Base-by-base conservation (phyloP, 2,888 invertebrate species). In the Amphimallon solstitiale region DNA sequence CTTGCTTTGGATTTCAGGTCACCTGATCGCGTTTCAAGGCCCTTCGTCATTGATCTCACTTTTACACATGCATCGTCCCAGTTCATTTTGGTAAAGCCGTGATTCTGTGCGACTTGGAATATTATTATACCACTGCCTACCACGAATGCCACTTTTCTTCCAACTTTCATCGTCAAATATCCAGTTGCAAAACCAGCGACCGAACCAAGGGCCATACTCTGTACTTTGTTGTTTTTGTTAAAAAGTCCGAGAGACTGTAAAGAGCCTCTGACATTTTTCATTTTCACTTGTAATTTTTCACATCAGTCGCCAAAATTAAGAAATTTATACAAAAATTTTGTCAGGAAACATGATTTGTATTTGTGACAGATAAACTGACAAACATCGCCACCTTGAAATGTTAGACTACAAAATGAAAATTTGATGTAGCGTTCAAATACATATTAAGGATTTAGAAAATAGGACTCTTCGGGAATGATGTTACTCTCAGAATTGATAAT, bases 51-150 rank as follows among this genome's bases (percentile, higher is more conserved):
- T 80, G 90, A 88, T 70, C 92, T 91, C 23, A 92, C 88, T 75
- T 90, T 90, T 74, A 87, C 88, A 72, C 90, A 89, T 19, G 95
- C 86, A 82, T 91, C 90, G 63, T 90, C 90, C 95, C 95, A 95
- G 81, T 95, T 92, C 68, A 92, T 87, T 75, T 91, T 90, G 65
- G 95, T 90, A 72, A 93, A 93, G 6, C 95, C 95, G 77, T 93
- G 91, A 77, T 93, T 92, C 71, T 92, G 91, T 4, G 95, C 95
- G 73, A 95, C 85, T 83, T 95, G 91, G 72, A 95, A 80, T 67
- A 94, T 82, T 74, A 95, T 90, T 60, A 95, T 90, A 70, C 93
- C 90, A 62, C 94, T 92, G 65, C 95, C 95, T 67, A 95, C 84
- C 7, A 93, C 91, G 71, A 93, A 89, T 14, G 95, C 95, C 38